Conservation (phyloP, 1,140 invertebrate species). For the Venturia canescens region DNA sequence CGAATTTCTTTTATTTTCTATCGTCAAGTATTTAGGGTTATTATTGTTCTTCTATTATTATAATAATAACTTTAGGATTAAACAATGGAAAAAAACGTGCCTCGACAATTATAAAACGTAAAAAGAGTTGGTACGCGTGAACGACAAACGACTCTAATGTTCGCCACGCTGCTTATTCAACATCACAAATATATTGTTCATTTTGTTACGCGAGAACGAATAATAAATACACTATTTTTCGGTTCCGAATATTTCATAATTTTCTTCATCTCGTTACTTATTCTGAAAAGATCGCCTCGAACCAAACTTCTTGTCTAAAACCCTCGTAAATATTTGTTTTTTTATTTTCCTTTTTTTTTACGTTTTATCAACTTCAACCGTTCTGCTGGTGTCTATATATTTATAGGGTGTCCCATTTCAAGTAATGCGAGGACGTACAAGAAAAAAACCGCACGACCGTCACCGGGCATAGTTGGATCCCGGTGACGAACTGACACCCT, state of each 20-base stretch:
- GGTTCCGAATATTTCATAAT: neutral
- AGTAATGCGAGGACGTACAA: too few species aligned
- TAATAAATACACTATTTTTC: neutral
- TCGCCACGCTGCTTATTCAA: neutral
- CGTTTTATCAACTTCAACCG: neutral
- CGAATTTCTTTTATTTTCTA: neutral
- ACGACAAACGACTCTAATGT: neutral
- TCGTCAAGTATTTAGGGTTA: neutral
- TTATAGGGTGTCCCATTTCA: too few species aligned
- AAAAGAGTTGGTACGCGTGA: neutral
- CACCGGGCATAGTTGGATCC: too few species aligned
- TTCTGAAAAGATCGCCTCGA: neutral
- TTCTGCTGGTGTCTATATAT: too few species aligned
- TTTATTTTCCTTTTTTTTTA: neutral
- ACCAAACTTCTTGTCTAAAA: neutral
- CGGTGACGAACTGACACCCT: too few species aligned
- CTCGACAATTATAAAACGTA: neutral
- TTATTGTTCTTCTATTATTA: neutral
- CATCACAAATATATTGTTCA: neutral
- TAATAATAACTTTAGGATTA: neutral
- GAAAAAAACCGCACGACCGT: too few species aligned
- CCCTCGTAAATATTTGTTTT: neutral
- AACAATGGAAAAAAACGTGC: neutral
- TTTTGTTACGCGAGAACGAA: neutral
- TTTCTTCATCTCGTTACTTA: neutral